Percentiles rank a stretch among this genome's conserved stretches.
phyloP scores from a whole-genome alignment of 1,140 invertebrate species.

The Yoshiicerus persimilis region DNA sequence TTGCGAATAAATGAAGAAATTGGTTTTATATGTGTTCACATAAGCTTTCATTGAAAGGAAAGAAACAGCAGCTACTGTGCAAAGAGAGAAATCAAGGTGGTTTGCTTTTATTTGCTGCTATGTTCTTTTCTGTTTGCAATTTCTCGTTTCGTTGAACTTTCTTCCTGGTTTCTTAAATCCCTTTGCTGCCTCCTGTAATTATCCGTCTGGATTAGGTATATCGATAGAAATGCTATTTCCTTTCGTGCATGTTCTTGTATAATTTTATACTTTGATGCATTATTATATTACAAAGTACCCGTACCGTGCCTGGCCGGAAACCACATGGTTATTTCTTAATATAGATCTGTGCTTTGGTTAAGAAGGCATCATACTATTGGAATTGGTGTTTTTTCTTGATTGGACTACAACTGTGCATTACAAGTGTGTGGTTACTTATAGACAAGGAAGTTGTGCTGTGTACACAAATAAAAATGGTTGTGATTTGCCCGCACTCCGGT shows the following conservation, averaged over 20 bases:
- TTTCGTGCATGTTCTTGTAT: background rate
- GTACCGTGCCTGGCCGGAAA: too few species aligned
- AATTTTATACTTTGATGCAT: too few species aligned
- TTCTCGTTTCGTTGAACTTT: background rate
- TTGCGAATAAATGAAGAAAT: background rate
- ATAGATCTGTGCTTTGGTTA: background rate
- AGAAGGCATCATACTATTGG: background rate
- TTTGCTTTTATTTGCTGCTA: background rate
- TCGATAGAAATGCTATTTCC: background rate
- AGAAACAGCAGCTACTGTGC: background rate
- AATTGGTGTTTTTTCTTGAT: background rate
- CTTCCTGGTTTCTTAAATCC: background rate
- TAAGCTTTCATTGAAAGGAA: background rate
- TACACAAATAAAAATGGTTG: background rate
- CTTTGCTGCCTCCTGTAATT: background rate
- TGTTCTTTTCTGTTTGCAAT: background rate
- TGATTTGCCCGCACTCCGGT: background rate
- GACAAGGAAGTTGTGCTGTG: background rate
- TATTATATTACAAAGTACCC: too few species aligned
- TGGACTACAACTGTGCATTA: background rate
- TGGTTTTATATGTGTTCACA: background rate
- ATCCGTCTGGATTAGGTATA: background rate
- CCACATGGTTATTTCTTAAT: background rate
- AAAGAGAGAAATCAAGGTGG: background rate
- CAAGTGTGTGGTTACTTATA: background rate